Base-by-base conservation (phyloP, 2,888 invertebrate genomes). In the Drosophila putrida region DNA sequence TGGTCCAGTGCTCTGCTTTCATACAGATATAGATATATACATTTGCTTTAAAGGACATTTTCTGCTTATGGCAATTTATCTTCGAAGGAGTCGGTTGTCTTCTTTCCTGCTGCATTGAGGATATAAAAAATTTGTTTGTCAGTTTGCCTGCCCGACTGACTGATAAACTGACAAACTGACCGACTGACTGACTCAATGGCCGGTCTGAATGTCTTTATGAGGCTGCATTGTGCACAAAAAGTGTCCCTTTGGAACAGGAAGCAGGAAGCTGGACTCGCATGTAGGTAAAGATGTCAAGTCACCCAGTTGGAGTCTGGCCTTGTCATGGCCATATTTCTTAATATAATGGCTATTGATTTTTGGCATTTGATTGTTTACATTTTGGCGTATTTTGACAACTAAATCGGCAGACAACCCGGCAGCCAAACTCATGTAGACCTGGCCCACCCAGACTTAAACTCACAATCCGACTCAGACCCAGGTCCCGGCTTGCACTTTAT, bases 321-420 rank as follows among this genome's bases (percentile, higher is more conserved):
- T 80, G 75, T 81, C 75, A 66, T 50, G 54, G 47, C 62, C 66
- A 75, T 69, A 66, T 75, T 69, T 73, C 54, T 59, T 39, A 50
- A 73, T 57, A 70, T 73, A 68, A 66, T 71, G 55, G 59, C 79
- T 70, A 69, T 79, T 68, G 69, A 78, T 74, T 79, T 77, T 59
- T 44, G 50, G 58, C 62, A 38, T 57, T 47, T 65, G 68, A 75
- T 78, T 86, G 80, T 88, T 80, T 83, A 80, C 80, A 67, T 83
- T 78, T 80, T 75, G 70, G 66, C 78, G 75, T 88, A 83, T 89
- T 87, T 85, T 87, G 87, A 89, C 89, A 88, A 83, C 88, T 89
- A 85, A 80, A 87, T 87, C 78, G 84, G 35, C 61, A 78, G 77
- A 75, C 77, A 65, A 61, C 15, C 55, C 25, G 78, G 75, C 77